These are phyloP conservation scores for Thamnaconus septentrionalis DNA, from an alignment of 2,113 vertebrate genomes.

Conservation along the genomic window DNA sequence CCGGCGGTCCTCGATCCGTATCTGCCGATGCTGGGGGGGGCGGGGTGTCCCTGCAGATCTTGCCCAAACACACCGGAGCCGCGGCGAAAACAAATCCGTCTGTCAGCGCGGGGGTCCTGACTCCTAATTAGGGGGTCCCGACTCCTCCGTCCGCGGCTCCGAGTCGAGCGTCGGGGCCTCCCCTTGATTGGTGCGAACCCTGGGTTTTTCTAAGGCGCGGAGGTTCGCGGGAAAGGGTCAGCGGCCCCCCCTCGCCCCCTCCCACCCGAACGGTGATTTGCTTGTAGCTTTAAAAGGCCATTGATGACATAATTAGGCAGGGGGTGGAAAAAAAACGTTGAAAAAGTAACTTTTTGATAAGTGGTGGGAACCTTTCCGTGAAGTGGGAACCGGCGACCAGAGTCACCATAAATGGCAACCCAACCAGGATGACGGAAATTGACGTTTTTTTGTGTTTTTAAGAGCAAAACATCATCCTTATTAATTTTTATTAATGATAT, in stretches of 20 bases:
- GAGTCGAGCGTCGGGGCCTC: slow-evolving; percentile 71
- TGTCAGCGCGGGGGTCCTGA: slow-evolving; percentile 76
- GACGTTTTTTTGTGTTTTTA: background rate
- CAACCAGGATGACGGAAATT: too few species aligned
- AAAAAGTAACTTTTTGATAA: slow-evolving; percentile 44
- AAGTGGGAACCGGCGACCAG: background rate
- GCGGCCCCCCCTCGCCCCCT: slow-evolving; percentile 55
- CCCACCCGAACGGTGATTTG: slow-evolving; percentile 65
- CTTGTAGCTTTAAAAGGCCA: slow-evolving; percentile 79
- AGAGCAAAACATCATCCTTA: background rate
- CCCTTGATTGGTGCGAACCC: slow-evolving; percentile 71
- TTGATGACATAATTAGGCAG: slow-evolving; percentile 79
- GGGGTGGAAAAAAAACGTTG: slow-evolving; percentile 38
- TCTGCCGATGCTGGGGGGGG: slow-evolving; percentile 45
- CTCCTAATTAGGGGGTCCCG: slow-evolving; percentile 63
- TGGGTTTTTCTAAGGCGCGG: slow-evolving; percentile 68
- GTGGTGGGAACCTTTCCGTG: slow-evolving; percentile 56
- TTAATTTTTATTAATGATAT: background rate
- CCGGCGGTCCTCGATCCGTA: slow-evolving; percentile 78
- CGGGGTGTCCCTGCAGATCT: slow-evolving; percentile 77
- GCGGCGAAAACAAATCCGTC: slow-evolving; percentile 79
- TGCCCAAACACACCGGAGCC: slow-evolving; percentile 73
- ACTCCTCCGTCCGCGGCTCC: slow-evolving; percentile 71
- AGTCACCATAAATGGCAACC: background rate
- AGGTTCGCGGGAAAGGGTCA: slow-evolving; percentile 77